Evolutionary conservation across 1,140 invertebrate species (phyloP), one percentile per base, ranked within the genome.

Genomic region (Heliconius himera): DNA sequence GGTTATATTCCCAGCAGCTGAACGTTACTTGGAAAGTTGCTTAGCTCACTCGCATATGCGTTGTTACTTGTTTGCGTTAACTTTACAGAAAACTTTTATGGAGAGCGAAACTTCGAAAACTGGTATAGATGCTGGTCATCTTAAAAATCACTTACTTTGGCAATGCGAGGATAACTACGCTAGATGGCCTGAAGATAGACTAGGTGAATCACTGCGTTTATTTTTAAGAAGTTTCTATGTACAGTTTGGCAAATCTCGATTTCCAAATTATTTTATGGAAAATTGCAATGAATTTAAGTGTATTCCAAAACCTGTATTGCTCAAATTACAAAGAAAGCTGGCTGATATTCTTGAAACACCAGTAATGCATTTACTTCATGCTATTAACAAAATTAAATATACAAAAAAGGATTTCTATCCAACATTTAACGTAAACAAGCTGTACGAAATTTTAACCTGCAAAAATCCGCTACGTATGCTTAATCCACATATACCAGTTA

Each of bases 71-170:
- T 95, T 97, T 81, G 90, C 96, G 1, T 88, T 97, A 71, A 90
- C 95, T 49, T 88, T 97, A 1, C 95, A 97, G 78, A 96, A 97
- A 84, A 96, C 95, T 0, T 97, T 96, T 83, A 94, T 97, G 49
- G 96, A 96, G 83, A 96, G 95, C 1, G 88, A 95, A 51, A 91
- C 95, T 33, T 88, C 93, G 18, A 95, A 95, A 86, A 92, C 95
- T 66, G 96, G 96, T 3, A 89, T 97, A 1, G 95, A 95, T 26
- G 89, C 92, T 0, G 95, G 96, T 76, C 97, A 98, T 87, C 95
- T 98, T n/a, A 95, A 96, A 76, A 96, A 96, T 76, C 96, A 97
- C 85, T 88, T 98, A n/a, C 97, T 97, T 87, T 97, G 96, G 96
- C 95, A 97, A 89, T 96, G 97, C 80, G 97, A 98, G 88, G 95